Conservation (phyloP, 2,888 invertebrate species). For the Colostygia pectinataria region DNA sequence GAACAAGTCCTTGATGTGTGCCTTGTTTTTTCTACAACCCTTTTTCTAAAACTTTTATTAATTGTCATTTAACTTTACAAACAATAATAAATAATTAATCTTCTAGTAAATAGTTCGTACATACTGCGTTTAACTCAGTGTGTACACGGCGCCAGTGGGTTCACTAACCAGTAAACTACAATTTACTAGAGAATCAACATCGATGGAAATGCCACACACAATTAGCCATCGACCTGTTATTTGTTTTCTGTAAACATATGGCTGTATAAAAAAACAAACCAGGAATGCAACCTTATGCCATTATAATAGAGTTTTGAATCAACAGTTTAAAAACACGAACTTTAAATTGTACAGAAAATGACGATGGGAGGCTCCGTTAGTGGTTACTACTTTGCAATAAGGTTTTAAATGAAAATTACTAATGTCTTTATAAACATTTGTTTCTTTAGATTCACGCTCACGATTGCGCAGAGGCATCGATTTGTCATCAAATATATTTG, state of each 20-base stretch:
- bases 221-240: slow-evolving; percentile 54
- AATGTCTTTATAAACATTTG: no score
- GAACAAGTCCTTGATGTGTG: no score
- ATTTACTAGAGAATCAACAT: slow-evolving; percentile 53
- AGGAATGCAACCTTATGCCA: slow-evolving; percentile 5
- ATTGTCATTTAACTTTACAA: background rate
- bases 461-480: no score
- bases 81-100: background rate
- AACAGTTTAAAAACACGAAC: background rate
- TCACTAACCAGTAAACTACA: slow-evolving; percentile 36
- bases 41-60: no score
- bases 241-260: slow-evolving; percentile 31
- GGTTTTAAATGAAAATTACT: no score
- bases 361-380: no score
- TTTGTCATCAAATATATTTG: background rate
- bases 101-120: background rate
- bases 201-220: slow-evolving; percentile 53
- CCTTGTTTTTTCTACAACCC: no score
- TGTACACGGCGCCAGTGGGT: slow-evolving; percentile 12
- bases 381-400: no score
- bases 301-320: slow-evolving; percentile 16
- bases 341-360: no score
- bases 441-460: no score
- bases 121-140: slow-evolving; percentile 10
- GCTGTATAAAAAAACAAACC: slow-evolving; percentile 1